Base-by-base conservation (phyloP, 1,140 invertebrate species). In the Archivesica marissinica region DNA sequence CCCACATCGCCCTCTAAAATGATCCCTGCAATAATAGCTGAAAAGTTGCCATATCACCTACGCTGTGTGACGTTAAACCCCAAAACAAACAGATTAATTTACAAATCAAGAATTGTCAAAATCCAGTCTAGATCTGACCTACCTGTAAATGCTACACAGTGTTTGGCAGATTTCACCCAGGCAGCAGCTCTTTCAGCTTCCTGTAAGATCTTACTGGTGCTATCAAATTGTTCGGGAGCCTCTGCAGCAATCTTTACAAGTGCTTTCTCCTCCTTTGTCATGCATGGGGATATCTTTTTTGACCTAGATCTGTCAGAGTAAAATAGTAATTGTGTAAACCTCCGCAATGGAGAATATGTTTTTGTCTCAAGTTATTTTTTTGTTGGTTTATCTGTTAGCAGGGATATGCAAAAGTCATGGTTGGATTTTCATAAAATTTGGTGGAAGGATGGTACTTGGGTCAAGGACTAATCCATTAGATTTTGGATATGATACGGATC, bases 131-230 rank as follows among this genome's bases (percentile, higher is more conserved):
- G n/a, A n/a, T n/a, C n/a, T n/a, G n/a, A 50, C 2, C 9, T 87
- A 93, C 92, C 91, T 88, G 91, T 93, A 78, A 93, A 93, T 13
- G 86, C 89, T 64, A 92, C 89, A 86, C 90, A 92, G 68, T 92
- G 88, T 7, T 85, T 76, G 54, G 89, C 80, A n/a, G 82, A 75
- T 33, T 83, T 88, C 1, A 93, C 79, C 86, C 90, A 82, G 13
- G 72, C 13, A 13, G 89, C 88, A 30, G 90, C 86, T 66, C 76
- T 80, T 28, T 61, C 75, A 30, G 89, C 91, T 61, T 90, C 87
- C 6, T 52, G 23, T 25, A 76, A 50, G 0, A 93, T 61, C 72
- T 85, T 84, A 38, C 81, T 81, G 0, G 23, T 17, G 11, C 88
- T 88, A 75, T 93, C 88, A 87, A 88, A 90, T 64, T 81, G 88